Evolutionary conservation across 2,888 invertebrate genomes (phyloP).

Genomic region (Megaustenia siamemsis): DNA sequence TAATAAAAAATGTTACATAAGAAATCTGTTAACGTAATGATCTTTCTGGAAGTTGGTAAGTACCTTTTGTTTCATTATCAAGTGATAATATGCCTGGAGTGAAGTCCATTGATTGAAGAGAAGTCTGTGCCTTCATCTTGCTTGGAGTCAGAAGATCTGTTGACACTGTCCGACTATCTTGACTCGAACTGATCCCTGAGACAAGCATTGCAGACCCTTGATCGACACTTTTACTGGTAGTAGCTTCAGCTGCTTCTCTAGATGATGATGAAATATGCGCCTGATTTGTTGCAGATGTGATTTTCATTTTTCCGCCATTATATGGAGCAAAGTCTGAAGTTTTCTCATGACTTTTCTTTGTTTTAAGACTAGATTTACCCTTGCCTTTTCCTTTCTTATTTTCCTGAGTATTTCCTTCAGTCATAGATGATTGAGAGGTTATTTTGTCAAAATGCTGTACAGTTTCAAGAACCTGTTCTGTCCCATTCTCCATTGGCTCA

Average conservation of each 20-base stretch:
- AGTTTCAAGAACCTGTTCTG: background rate
- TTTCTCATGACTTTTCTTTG: background rate
- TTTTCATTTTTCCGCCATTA: constrained; percentile 51
- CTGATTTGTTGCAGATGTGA: constrained; percentile 3
- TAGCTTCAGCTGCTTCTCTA: background rate
- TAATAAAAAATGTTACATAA: background rate
- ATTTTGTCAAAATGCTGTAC: background rate
- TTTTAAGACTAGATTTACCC: constrained; percentile 38
- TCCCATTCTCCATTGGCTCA: background rate
- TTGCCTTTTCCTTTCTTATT: constrained; percentile 31
- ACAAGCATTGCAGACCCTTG: background rate
- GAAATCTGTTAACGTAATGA: background rate
- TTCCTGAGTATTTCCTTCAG: background rate
- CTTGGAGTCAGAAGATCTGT: background rate
- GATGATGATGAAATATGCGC: background rate
- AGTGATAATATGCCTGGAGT: background rate
- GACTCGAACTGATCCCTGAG: background rate
- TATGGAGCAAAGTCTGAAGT: constrained; percentile 37
- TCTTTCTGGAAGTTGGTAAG: background rate
- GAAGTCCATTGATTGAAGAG: background rate
- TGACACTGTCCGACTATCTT: background rate
- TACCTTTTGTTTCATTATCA: background rate
- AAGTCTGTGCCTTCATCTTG: background rate
- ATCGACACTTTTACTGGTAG: background rate
- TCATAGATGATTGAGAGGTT: background rate